Base-by-base conservation (phyloP, 2,797 vertebrate genomes). In the Gambelia wislizenii region DNA sequence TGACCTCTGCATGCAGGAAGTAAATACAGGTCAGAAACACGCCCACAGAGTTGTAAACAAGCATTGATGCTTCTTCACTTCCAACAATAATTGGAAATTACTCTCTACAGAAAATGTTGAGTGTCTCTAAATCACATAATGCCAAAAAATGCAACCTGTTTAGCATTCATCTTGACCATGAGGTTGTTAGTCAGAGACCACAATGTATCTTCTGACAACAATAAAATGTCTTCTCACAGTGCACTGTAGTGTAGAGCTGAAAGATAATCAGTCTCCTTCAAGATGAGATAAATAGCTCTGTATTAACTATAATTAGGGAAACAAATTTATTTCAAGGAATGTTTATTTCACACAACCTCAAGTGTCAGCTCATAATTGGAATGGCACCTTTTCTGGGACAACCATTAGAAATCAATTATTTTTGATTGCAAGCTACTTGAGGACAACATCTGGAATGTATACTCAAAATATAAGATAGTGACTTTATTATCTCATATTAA, bases 241-340 rank as follows among this genome's bases (percentile, higher is more conserved):
- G 30, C 75, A 90, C 16, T 86, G 69, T 89, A 78, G 0, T 56
- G 0, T 44, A 78, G 0, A 80, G 3, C 36, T 87, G 91, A 59
- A 47, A 90, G 44, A 84, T 70, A 90, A 79, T 83, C 42, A 89
- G 10, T 88, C 36, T 88, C 86, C 47, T 6, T 90, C 42, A 77
- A 89, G 81, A 75, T 36, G 6, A 42, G 20, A 33, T 80, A 64
- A 86, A 42, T 90, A n/a, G 9, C 52, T 84, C 49, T 82, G 39
- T 54, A 87, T 79, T 87, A 91, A 30, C 20, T n/a, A 80, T 74
- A 89, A 92, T 83, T 85, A 92, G 81, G 49, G 88, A 82, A 92
- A 92, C 1, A 77, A 90, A 90, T 18, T 84, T 0, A 72, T 77
- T 88, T 90, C 70, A 89, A 70, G 22, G 5, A 86, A 84, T 64